Conservation (phyloP, 2,113 vertebrate genomes). For the Pomatostomus ruficeps region DNA sequence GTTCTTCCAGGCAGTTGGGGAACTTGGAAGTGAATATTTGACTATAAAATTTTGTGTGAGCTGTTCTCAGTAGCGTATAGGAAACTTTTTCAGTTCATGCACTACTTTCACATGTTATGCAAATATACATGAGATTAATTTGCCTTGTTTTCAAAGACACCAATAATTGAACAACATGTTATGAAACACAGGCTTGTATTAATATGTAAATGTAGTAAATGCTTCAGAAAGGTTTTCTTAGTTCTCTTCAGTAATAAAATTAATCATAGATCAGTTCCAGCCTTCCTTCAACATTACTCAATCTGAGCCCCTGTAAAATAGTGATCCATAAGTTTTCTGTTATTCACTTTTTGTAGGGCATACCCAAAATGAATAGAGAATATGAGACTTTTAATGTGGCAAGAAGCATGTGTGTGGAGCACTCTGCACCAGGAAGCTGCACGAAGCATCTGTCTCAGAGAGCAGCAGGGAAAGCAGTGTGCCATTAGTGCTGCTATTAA, state of each 20-base stretch:
- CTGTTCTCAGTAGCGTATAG: background rate
- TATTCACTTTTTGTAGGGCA: background rate
- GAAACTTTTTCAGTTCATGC: background rate
- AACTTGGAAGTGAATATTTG: background rate
- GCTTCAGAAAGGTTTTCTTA: background rate
- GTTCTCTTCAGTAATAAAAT: background rate
- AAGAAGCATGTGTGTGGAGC: background rate
- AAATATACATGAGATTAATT: background rate
- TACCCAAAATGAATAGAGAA: background rate
- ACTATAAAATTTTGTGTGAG: background rate
- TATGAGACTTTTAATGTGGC: background rate
- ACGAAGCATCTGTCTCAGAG: background rate
- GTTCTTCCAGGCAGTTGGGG: background rate
- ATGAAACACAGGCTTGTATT: background rate
- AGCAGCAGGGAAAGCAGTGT: background rate
- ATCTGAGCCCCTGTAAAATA: background rate
- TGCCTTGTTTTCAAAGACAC: constrained; percentile 3
- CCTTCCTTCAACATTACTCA: background rate
- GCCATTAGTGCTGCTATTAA: constrained; percentile 13
- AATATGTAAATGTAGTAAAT: background rate
- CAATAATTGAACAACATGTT: background rate
- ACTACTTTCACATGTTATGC: background rate
- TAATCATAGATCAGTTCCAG: background rate
- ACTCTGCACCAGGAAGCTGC: background rate
- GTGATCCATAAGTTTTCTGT: background rate